A percentile compares a stretch with the other conserved stretches of the same genome.
phyloP scores from a whole-genome alignment of 1,140 invertebrate species.

The Holcopasites calliopsidis region DNA sequence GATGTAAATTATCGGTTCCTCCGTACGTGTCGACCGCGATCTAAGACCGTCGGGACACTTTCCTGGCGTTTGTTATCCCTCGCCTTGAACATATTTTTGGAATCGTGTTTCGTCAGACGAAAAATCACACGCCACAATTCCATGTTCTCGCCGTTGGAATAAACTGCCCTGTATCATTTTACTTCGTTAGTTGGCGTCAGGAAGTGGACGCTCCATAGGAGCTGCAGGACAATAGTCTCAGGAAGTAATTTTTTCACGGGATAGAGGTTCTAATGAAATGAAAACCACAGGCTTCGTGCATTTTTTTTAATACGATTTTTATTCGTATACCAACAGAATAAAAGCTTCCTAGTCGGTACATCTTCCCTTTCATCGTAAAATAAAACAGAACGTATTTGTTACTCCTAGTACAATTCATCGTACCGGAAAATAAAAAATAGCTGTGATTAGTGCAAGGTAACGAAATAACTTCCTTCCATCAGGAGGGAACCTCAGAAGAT shows the following conservation, averaged over 20 bases:
- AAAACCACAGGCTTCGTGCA: not conserved
- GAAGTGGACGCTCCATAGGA: not conserved
- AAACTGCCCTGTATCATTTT: slow-evolving; percentile 9
- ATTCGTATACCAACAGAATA: slow-evolving; percentile 42
- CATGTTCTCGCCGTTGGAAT: slow-evolving; percentile 33
- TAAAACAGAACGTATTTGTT: slow-evolving; percentile 9
- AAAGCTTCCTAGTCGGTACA: slow-evolving; percentile 21
- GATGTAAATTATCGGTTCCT: slow-evolving; percentile 41
- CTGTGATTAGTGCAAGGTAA: slow-evolving; percentile 6
- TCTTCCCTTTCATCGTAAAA: slow-evolving; percentile 4
- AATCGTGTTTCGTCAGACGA: slow-evolving; percentile 34
- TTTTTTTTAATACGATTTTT: slow-evolving; percentile 20
- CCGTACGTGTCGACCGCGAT: slow-evolving; percentile 14
- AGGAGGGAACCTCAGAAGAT: not conserved
- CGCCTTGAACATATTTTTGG: slow-evolving; percentile 56
- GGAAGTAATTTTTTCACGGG: not conserved
- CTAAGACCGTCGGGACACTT: slow-evolving; percentile 7
- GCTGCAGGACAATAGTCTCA: not conserved
- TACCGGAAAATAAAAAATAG: slow-evolving; percentile 13
- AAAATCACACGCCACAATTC: slow-evolving; percentile 30
- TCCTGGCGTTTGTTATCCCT: slow-evolving; percentile 33
- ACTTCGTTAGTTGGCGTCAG: not conserved
- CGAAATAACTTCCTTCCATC: slow-evolving; percentile 8
- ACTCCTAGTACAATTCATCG: slow-evolving; percentile 5
- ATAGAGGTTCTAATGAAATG: not conserved